Base-by-base conservation (phyloP, 2,797 vertebrate species). In the Amniataba percoides region DNA sequence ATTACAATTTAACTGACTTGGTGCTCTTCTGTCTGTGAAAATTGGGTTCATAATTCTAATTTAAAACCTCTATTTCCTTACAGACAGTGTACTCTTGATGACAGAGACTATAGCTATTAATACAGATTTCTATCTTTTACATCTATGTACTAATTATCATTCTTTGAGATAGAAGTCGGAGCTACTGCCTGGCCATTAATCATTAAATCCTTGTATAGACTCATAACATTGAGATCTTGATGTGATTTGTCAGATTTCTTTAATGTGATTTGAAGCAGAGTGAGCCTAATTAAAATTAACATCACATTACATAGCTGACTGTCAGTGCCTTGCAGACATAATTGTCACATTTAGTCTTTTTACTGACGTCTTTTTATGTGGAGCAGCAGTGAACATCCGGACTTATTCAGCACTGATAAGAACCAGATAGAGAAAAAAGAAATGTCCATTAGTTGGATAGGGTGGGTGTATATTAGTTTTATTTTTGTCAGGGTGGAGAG, bases 241-340 rank as follows among this genome's bases (percentile, higher is more conserved):
- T 12, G 19, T 36, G 31, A 19, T 57, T 57, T 57, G 55, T 19
- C 55, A 36, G 16, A 1, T 31, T 31, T 31, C 13, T 18, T 57
- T 21, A 10, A 21, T 39, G 19, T n/a, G 31, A 57, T 36, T 64
- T 49, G 14, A 51, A 65, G n/a, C 1, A 0, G 25, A 62, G n/a
- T 55, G 18, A 56, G 52, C 9, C 39, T 11, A 13, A 15, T 56
- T 34, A 45, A 12, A 36, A 36, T 36, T 36, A 31, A 36, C 34
- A 57, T 57, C 7, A 57, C 42, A 56, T 34, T 21, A 43, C 52
- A 21, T 25, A 56, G 40, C 65, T 56, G 16, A 16, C 48, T 62
- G 19, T 53, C 10, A 8, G 34, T 36, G 34, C 8, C 34, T 36
- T 36, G 34, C 34, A n/a, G 21, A 68, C n/a, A 1, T 23, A 3